Evolutionary conservation across 2,888 invertebrate genomes (phyloP), one percentile per base, ranked within the genome.

Genomic region (Sarcophaga subvicina): DNA sequence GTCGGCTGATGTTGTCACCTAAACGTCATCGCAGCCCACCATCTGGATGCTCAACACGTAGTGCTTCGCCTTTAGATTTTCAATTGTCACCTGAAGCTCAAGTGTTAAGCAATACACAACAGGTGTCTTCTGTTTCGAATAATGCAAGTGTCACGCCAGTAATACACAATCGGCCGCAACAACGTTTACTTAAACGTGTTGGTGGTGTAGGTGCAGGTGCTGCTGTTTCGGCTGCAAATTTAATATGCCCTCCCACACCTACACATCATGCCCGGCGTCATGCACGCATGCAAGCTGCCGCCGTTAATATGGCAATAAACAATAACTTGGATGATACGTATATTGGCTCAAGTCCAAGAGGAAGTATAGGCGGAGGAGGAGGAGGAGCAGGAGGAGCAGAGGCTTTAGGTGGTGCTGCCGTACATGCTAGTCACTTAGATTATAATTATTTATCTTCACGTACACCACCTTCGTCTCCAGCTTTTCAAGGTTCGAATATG

Each of bases 161-260:
- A 6, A 83, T 88, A 6, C 90, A 91, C 83, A 89, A 88, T 5
- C 91, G 95, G 80, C 96, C 96, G 25, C 96, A 96, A 89, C 96
- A 96, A 3, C 94, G 96, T 86, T 94, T 95, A 2, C 90, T 96
- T 27, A 94, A 95, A 6, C 94, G 96, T 72, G 95, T 96, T 75
- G 92, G 91, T 4, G 92, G 91, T 20, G 91, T 90, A 27, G 89
- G 78, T n/a, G 78, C 75, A 67, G 83, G 77, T 54, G 49, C 73
- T 37, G 83, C 73, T 54, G 49, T 70, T 47, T n/a, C 64, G 60
- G 83, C 87, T 3, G 94, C 95, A 1, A 93, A 94, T 64, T 95
- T 96, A 0, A 95, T 97, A 88, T 97, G 97, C 91, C 97, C 97
- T 4, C 98, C 98, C 0, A 98, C 98, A 0, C 98, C 98, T 0